Percentiles rank a stretch among this genome's conserved stretches.
These are phyloP conservation scores for Acrocephalus arundinaceus DNA, from an alignment of 2,113 vertebrate species.

Conservation along the genomic window DNA sequence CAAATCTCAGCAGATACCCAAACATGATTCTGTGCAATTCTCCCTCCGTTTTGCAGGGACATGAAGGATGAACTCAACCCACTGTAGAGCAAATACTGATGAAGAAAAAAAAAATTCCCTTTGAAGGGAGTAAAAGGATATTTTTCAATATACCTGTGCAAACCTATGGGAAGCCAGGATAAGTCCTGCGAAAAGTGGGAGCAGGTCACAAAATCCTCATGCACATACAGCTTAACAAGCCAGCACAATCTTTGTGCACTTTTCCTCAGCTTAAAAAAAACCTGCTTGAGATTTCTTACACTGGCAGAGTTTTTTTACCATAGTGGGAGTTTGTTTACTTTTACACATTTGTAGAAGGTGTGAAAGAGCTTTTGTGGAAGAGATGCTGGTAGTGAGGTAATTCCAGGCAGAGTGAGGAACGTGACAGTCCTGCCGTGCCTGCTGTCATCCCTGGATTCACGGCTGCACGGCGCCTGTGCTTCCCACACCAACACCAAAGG, in stretches of 20 bases:
- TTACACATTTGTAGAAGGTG: slow-evolving; percentile 55
- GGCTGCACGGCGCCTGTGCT: not conserved
- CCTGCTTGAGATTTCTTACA: not conserved
- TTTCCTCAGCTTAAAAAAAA: not conserved
- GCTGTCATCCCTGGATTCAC: not conserved
- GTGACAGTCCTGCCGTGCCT: not conserved
- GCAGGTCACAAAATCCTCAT: not conserved
- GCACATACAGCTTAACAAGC: not conserved
- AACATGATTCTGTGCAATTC: not conserved
- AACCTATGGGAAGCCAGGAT: not conserved
- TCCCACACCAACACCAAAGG: not conserved
- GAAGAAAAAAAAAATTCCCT: not conserved
- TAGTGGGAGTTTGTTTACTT: slow-evolving; percentile 58
- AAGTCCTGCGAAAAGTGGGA: not conserved
- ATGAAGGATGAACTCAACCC: not conserved
- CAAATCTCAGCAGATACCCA: not conserved
- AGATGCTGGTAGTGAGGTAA: slow-evolving; percentile 2
- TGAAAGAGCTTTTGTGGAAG: slow-evolving; percentile 60
- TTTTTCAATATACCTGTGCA: not conserved
- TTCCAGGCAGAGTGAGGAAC: slow-evolving; percentile 14
- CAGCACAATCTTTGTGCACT: not conserved
- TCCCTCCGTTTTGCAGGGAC: not conserved
- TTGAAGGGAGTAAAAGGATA: not conserved
- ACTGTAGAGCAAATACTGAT: not conserved
- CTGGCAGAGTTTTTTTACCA: not conserved